Evolutionary conservation across 2,888 invertebrate species (phyloP).

Genomic region (Alloplasta piceator): DNA sequence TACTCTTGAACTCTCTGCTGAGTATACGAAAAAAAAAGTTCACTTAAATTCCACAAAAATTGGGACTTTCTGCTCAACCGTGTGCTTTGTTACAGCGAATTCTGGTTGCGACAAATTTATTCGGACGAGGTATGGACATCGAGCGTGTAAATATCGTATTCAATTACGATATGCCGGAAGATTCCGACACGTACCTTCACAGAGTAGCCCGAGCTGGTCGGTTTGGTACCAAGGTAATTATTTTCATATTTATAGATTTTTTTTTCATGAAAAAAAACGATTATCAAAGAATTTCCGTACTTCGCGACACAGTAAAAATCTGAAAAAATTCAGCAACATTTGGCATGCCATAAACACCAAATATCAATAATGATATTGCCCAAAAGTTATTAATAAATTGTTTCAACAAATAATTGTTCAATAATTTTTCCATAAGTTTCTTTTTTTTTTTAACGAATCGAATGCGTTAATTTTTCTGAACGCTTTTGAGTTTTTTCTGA

Average conservation of each 20-base stretch:
- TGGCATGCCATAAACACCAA: too few species aligned
- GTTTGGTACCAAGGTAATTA: conserved; percentile 96
- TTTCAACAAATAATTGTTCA: too few species aligned
- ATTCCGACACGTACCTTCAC: conserved; percentile 99
- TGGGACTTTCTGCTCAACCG: conserved; percentile 6
- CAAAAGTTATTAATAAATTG: too few species aligned
- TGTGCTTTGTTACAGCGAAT: conserved; percentile 87
- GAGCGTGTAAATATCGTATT: conserved; percentile 99
- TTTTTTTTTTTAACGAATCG: too few species aligned
- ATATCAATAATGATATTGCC: too few species aligned
- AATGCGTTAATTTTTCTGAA: too few species aligned
- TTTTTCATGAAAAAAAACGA: not conserved
- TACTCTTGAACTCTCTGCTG: conserved; percentile 75
- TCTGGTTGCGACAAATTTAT: conserved; percentile 98
- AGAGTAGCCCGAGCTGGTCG: conserved; percentile 99
- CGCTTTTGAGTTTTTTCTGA: too few species aligned
- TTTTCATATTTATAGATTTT: too few species aligned
- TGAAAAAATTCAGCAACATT: too few species aligned
- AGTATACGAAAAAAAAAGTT: conserved; percentile 51
- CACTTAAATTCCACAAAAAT: not conserved
- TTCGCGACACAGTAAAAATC: too few species aligned
- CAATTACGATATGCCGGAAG: conserved; percentile 99
- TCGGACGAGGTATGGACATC: conserved; percentile 99
- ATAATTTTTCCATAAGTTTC: too few species aligned
- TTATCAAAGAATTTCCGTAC: not conserved